Base-by-base conservation (phyloP, 2,888 invertebrate genomes). In the Hermaeophaga mercurialis region DNA sequence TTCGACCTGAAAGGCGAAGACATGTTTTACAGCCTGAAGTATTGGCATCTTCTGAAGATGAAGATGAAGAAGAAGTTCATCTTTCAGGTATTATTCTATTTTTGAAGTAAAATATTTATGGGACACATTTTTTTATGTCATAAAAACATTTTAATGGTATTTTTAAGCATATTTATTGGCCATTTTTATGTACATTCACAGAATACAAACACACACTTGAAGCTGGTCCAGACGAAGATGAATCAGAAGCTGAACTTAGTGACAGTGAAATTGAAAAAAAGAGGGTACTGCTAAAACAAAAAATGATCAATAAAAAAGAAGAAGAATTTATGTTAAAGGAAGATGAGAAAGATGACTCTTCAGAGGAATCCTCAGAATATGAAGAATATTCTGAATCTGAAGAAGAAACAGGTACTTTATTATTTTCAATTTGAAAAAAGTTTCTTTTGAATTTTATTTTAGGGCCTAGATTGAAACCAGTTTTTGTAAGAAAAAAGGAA, bases 401-500 rank as follows among this genome's bases (percentile, higher is more conserved):
- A 75, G 93, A 93, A 75, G 96, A 96, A 71, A 89, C 91, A 55
- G 84, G 83, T 82, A 58, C 12, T 19, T n/a, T 6, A 3, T 11
- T 17, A 53, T 22, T 56, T 45, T 15, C 17, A 15, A 50, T 18
- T 39, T 31, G 19, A 4, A 11, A 24, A n/a, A 52, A 14, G 22
- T 14, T 47, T 45, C 24, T 15, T 22, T 5, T 6, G 6, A 22
- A 22, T 3, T 22, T 5, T 3, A 22, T 66, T 66, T 28, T 31
- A 81, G 93, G 93, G 4, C 95, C 96, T 0, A 81, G 96, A 53
- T 83, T 97, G 6, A 97, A 96, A 73, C 97, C 96, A 0, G 91
- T 97, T 0, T 97, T 96, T 80, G 95, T 97, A 0, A 82, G 92
- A 61, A 96, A 95, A 67, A 87, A 89, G 54, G 97, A 99, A 70